These are phyloP conservation scores for Drosophila meridionalis DNA, from an alignment of 2,888 invertebrate species.

Conservation along the genomic window DNA sequence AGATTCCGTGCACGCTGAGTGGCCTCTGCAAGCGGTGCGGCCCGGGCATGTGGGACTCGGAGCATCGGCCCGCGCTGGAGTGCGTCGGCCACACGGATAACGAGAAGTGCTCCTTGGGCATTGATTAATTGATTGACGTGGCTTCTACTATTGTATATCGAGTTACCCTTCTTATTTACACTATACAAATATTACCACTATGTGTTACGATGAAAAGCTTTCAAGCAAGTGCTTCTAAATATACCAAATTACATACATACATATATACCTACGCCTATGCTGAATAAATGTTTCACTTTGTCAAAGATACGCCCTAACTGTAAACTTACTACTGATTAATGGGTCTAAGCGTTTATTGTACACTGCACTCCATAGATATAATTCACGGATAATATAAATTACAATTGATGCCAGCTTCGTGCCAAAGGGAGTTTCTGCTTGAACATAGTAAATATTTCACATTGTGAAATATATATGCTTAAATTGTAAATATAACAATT, in stretches of 20 bases:
- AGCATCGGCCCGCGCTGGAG: constrained; percentile 94
- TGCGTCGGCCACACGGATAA: constrained; percentile 91
- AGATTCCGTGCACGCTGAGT: constrained; percentile 95
- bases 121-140: constrained; percentile 78
- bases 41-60: constrained; percentile 97
- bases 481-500: neutral
- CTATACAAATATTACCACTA: constrained; percentile 37
- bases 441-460: constrained; percentile 26
- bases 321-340: neutral
- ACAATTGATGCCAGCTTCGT: neutral
- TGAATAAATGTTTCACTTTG: constrained; percentile 16
- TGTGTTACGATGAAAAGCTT: constrained; percentile 54
- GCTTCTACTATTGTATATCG: constrained; percentile 49
- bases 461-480: constrained; percentile 3
- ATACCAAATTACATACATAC: constrained; percentile 3
- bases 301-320: neutral
- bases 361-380: neutral
- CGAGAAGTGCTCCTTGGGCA: constrained; percentile 85
- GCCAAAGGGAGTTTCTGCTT: constrained; percentile 24
- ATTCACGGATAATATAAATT: neutral
- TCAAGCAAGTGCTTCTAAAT: constrained; percentile 53
- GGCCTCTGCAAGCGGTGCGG: constrained; percentile 95
- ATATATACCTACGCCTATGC: constrained; percentile 8
- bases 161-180: constrained; percentile 43
- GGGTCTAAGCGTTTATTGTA: neutral